Evolutionary conservation across 2,797 vertebrate genomes (phyloP), one percentile per base, ranked within the genome.

Genomic region (Rhynchonycteris naso): DNA sequence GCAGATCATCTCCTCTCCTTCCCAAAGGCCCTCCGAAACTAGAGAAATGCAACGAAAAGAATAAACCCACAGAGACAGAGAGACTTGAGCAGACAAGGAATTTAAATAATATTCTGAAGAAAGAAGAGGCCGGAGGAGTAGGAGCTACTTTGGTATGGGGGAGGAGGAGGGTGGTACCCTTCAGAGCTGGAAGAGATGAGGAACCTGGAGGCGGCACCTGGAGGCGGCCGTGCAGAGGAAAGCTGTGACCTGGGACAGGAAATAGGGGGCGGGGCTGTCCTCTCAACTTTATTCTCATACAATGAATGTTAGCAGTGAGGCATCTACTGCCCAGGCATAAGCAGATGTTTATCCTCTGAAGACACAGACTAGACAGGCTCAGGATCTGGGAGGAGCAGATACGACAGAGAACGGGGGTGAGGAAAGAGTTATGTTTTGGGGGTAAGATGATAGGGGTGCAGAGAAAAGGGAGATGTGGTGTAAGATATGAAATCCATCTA

Each of bases 21-120:
- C 78, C 18, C 15, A 30, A 69, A 21, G 80, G 35, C 15, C 11
- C 28, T 89, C 50, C 71, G 63, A 90, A 69, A 85, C 85, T 61
- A 78, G 1, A 94, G 72, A 78, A 94, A 82, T 33, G 58, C 30
- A 92, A 81, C 88, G n/a, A 81, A 93, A 95, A 80, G n/a, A 86
- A 28, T 82, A 83, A 90, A 54, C 54, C 24, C 50, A 79, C 16
- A 74, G 63, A 58, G n/a, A 35, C 18, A 81, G 8, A 85, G 8
- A 85, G 9, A 30, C 13, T 58, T 33, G 28, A 86, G 71, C 33
- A 80, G 30, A 65, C 9, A 35, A 83, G 58, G 76, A 68, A 85
- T 72, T 28, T 66, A 59, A 81, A 52, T 52, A 82, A 35, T 59
- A 59, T 18, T 38, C 8, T 56, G 52, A 82, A 75, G 72, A 24